A percentile compares a stretch with the other conserved stretches of the same genome.
Conservation (phyloP, 2,888 invertebrate species). For the Drosophila cracens region DNA sequence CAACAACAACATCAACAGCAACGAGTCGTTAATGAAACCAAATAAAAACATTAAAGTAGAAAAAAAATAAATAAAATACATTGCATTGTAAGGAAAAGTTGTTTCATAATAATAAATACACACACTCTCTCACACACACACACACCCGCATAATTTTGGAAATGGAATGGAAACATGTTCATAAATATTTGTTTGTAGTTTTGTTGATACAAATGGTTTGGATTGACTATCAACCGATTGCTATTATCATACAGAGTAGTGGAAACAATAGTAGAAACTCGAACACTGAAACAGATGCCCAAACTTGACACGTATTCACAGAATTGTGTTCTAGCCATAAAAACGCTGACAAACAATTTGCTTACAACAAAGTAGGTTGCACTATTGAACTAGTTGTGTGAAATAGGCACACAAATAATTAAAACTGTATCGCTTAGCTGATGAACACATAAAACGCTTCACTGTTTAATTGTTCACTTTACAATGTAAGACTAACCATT, state of each 20-base stretch:
- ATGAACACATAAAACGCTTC: background rate
- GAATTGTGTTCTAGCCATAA: conserved; percentile 19
- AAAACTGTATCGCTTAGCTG: no score
- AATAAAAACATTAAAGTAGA: conserved; percentile 65
- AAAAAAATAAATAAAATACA: conserved; percentile 32
- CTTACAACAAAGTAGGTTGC: conserved; percentile 8
- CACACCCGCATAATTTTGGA: background rate
- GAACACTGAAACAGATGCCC: conserved; percentile 6
- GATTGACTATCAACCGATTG: conserved; percentile 41
- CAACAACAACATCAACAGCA: conserved; percentile 27
- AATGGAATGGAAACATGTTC: conserved; percentile 60
- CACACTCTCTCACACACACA: conserved; percentile 23
- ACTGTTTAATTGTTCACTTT: background rate
- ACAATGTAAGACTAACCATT: background rate
- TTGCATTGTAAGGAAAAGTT: conserved; percentile 64
- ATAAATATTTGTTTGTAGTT: conserved; percentile 69
- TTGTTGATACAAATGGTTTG: conserved; percentile 75
- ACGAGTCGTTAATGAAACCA: conserved; percentile 66
- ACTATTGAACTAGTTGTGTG: conserved; percentile 8
- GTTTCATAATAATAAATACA: conserved; percentile 65
- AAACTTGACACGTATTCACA: conserved; percentile 44
- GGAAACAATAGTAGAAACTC: conserved; percentile 15
- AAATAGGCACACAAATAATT: background rate
- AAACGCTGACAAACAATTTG: conserved; percentile 14
- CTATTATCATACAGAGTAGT: conserved; percentile 5